Base-by-base conservation (phyloP, 2,113 vertebrate genomes). In the Campylorhamphus procurvoides region DNA sequence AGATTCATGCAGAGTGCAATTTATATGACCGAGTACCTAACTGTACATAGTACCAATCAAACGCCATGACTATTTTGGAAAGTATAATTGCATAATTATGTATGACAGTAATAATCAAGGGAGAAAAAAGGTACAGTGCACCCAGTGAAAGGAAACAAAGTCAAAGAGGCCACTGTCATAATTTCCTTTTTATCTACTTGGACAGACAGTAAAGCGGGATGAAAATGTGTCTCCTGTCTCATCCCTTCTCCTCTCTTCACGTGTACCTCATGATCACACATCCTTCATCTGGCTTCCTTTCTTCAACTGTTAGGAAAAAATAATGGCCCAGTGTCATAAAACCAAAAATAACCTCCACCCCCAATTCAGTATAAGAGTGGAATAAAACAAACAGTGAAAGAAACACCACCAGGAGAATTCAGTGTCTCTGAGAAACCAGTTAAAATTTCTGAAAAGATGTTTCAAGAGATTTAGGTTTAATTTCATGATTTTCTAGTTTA, bases 11-110 rank as follows among this genome's bases (percentile, higher is more conserved):
- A n/a, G 47, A 89, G 33, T 77, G 44, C 24, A 93, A 60, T 92
- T 86, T 95, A 58, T 60, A 82, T 31, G 46, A 42, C 67, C 73
- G 73, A 94, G 67, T 40, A 44, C 37, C 40, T 94, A 87, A 87
- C 53, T 72, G 59, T 69, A 62, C 16, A 72, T 9, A 83, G 59
- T 27, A 72, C 39, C 37, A 53, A 59, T 24, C 53, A 94, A 87
- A 85, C 1, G 7, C 25, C 4, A 3, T 59, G 76, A 88, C 71
- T 82, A 28, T 78, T 95, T 64, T 75, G 92, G 74, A 24, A 93
- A 39, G 18, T 77, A 28, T 95, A 95, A 97, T 93, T 88, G 83
- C 64, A 84, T 86, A 96, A 96, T 96, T 96, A 91, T 60, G 29
- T 62, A 89, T 89, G 47, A 39, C 59, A 58, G 59, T 56, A 88